Percentiles rank a stretch among this genome's conserved stretches.
Conservation (phyloP, 1,140 invertebrate genomes). For the Zaprionus lachaisei region DNA sequence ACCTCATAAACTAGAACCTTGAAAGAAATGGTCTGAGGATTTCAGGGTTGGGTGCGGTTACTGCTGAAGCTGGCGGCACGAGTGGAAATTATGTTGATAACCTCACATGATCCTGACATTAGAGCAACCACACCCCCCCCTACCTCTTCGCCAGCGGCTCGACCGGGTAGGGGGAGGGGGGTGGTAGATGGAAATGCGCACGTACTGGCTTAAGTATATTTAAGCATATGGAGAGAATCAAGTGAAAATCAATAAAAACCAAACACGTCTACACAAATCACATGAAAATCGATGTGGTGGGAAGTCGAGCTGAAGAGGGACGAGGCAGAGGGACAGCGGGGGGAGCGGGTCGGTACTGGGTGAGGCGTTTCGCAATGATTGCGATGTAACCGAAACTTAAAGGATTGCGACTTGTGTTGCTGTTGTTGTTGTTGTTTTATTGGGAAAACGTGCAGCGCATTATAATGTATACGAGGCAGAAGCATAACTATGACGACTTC, state of each 20-base stretch:
- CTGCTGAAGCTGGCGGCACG: conserved; percentile 41
- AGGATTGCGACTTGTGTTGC: conserved; percentile 60
- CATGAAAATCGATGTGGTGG: conserved; percentile 76
- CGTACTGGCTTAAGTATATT: conserved; percentile 80
- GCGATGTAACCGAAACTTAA: conserved; percentile 70
- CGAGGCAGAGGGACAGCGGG: too few species aligned
- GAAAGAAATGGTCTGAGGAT: conserved; percentile 36
- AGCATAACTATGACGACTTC: not conserved
- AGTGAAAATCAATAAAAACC: conserved; percentile 83
- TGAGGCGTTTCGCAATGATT: conserved; percentile 23
- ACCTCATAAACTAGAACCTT: conserved; percentile 78
- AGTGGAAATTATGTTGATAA: conserved; percentile 79
- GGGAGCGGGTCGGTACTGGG: not conserved
- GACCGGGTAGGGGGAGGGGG: too few species aligned
- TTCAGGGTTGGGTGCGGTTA: conserved; percentile 1
- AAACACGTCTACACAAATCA: conserved; percentile 82
- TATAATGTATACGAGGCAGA: conserved; percentile 47
- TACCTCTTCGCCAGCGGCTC: too few species aligned
- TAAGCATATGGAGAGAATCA: conserved; percentile 82
- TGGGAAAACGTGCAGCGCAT: conserved; percentile 75
- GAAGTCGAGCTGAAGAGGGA: not conserved
- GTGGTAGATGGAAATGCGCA: conserved; percentile 67
- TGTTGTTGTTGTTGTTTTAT: conserved; percentile 61
- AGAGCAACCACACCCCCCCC: conserved; percentile 51
- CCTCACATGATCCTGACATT: conserved; percentile 80